Conservation (phyloP, 2,113 vertebrate genomes). For the Osmerus mordax region DNA sequence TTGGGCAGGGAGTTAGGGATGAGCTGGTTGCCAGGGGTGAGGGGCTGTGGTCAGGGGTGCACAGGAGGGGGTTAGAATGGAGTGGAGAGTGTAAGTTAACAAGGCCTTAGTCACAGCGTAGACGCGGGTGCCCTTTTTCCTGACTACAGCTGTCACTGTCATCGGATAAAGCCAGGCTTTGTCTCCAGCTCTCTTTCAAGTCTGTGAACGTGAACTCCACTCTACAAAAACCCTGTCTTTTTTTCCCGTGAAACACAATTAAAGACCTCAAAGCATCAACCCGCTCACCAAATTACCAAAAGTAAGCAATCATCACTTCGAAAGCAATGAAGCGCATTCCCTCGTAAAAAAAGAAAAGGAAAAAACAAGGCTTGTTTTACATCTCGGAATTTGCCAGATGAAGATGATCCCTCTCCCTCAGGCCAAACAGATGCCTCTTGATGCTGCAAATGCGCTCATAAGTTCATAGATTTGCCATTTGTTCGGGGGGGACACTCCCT, state of each 20-base stretch:
- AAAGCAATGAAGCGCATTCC: not conserved
- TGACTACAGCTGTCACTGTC: too few relatives aligned
- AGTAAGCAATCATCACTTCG: not conserved
- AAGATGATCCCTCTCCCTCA: constrained; percentile 20
- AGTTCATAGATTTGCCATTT: constrained; percentile 18
- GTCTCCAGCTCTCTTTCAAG: too few relatives aligned
- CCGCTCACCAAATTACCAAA: not conserved
- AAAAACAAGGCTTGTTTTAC: not conserved
- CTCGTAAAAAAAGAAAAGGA: not conserved
- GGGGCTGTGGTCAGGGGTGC: too few relatives aligned
- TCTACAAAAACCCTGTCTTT: too few relatives aligned
- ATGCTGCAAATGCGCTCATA: constrained; percentile 39
- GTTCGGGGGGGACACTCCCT: not conserved
- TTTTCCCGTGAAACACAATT: not conserved
- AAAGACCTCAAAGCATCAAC: not conserved
- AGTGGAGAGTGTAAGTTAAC: too few relatives aligned
- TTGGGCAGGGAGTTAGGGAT: not conserved
- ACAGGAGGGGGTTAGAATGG: too few relatives aligned
- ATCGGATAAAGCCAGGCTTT: too few relatives aligned
- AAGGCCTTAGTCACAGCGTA: too few relatives aligned
- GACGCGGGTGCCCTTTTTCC: too few relatives aligned
- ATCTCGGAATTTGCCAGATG: constrained; percentile 19
- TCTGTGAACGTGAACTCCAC: too few relatives aligned
- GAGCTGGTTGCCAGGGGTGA: too few relatives aligned
- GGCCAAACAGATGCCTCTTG: constrained; percentile 38